Percentiles rank a stretch among this genome's conserved stretches.
These are phyloP conservation scores for Tamandua tetradactyla DNA, from an alignment of 2,797 vertebrate genomes.

Conservation along the genomic window DNA sequence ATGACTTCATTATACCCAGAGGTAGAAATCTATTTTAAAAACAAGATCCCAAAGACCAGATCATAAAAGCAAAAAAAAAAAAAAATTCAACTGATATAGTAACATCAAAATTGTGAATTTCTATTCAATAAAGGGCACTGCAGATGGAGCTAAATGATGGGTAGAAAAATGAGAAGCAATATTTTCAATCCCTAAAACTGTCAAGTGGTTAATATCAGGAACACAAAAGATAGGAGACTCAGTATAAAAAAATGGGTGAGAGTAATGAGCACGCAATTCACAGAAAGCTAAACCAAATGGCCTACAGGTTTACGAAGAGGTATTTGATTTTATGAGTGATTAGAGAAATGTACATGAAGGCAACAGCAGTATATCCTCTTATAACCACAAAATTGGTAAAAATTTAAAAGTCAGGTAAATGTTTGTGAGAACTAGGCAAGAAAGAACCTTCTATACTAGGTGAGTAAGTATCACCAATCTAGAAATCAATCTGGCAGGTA, in stretches of 20 bases:
- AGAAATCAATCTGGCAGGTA: too few relatives aligned
- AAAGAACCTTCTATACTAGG: neutral
- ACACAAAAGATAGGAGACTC: neutral
- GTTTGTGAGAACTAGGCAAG: neutral
- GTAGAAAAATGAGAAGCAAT: neutral
- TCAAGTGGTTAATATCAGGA: neutral
- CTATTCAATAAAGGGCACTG: neutral
- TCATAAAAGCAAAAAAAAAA: neutral
- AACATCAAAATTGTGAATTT: neutral
- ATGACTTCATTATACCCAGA: neutral
- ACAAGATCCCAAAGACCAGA: conserved; percentile 5
- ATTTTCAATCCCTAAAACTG: neutral
- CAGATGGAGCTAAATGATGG: neutral
- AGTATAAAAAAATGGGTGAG: too few relatives aligned
- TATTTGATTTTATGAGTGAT: neutral
- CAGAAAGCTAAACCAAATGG: neutral
- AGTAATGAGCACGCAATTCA: neutral
- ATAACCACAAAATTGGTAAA: neutral
- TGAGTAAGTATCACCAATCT: too few relatives aligned
- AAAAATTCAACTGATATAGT: too few relatives aligned
- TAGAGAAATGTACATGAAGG: neutral
- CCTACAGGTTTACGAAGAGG: neutral
- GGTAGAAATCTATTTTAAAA: neutral
- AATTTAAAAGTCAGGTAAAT: neutral
- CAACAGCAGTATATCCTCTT: neutral